Base-by-base conservation (phyloP, 2,888 invertebrate species). In the Caenorhabditis sulstoni region DNA sequence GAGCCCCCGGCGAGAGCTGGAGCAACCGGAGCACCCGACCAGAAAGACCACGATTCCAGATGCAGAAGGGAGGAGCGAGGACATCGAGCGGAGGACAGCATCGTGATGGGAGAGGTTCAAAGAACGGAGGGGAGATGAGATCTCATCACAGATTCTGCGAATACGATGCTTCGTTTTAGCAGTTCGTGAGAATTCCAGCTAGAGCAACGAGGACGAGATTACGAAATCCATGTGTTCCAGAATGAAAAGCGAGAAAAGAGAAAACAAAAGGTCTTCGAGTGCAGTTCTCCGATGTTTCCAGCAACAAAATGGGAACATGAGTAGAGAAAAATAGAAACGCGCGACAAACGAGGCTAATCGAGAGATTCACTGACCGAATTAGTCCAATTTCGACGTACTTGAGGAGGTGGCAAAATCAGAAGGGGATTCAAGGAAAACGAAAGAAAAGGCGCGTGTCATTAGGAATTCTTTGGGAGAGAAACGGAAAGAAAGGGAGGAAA, bases 311-410 rank as follows among this genome's bases (percentile, higher is more conserved):
- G 37, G 7, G 37, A 37, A 8, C 37, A 37, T 5, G 11, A 37
- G 37, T 5, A 8, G 41, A 20, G 11, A 9, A 22, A 49, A 22
- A 22, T 49, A 22, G 49, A 22, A 20, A n/a, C 23, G 18, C 50
- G 12, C 16, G 37, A 62, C n/a, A 59, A 64, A 64, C 64, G 41
- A 64, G 35, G 53, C 53, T 52, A 64, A 64, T 65, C 23, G 22
- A 35, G 29, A 52, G 52, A 52, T 14, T 29, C 29, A 29, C 7
- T 29, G 22, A 11, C 50, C 4, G 45, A 65, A 66, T 66, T 66
- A 57, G 66, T 57, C 12, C 57, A 66, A 66, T 57, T 66, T 47
- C 29, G 7, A 7, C 3, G 29, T 29, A 12, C n/a, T n/a, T 8
- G 41, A 12, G 39, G 44, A 59, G n/a, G 39, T 44, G 37, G n/a